A percentile compares a stretch with the other conserved stretches of the same genome.
Evolutionary conservation across 2,797 vertebrate genomes (phyloP).

Genomic region (Periophthalmus magnuspinnatus): DNA sequence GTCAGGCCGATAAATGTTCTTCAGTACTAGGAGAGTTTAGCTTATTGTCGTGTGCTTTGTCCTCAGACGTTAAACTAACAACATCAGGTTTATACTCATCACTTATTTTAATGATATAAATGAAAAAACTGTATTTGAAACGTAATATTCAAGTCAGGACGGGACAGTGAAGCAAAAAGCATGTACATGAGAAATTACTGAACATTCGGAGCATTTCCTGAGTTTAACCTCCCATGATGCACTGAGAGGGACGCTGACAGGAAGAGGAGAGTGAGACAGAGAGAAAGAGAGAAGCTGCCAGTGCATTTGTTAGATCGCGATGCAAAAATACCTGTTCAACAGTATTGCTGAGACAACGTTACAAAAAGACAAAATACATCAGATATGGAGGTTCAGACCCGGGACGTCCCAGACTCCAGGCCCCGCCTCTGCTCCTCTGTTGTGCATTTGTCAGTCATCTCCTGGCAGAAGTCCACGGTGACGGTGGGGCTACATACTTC

Average conservation of each 20-base stretch:
- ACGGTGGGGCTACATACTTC: slow-evolving; percentile 87
- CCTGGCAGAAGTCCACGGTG: slow-evolving; percentile 95
- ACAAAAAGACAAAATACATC: slow-evolving; percentile 57
- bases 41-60: background rate
- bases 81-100: background rate
- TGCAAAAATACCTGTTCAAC: slow-evolving; percentile 82
- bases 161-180: slow-evolving; percentile 63
- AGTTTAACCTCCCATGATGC: slow-evolving; percentile 89
- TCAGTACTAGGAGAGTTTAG: background rate
- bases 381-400: slow-evolving; percentile 35
- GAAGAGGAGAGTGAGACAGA: slow-evolving; percentile 26
- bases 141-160: slow-evolving; percentile 36
- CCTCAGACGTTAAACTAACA: slow-evolving; percentile 3
- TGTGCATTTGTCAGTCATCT: slow-evolving; percentile 96
- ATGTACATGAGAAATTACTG: slow-evolving; percentile 70
- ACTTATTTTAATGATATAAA: background rate
- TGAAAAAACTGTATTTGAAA: background rate
- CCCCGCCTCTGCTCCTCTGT: slow-evolving; percentile 86
- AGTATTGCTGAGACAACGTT: slow-evolving; percentile 89
- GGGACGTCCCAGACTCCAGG: slow-evolving; percentile 67
- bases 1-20: too few species aligned
- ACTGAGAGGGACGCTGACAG: slow-evolving; percentile 58
- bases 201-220: slow-evolving; percentile 97
- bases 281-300: slow-evolving; percentile 54
- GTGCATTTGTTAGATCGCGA: slow-evolving; percentile 79